These are phyloP conservation scores for Polyommatus icarus DNA, from an alignment of 2,888 invertebrate genomes.

Conservation along the genomic window DNA sequence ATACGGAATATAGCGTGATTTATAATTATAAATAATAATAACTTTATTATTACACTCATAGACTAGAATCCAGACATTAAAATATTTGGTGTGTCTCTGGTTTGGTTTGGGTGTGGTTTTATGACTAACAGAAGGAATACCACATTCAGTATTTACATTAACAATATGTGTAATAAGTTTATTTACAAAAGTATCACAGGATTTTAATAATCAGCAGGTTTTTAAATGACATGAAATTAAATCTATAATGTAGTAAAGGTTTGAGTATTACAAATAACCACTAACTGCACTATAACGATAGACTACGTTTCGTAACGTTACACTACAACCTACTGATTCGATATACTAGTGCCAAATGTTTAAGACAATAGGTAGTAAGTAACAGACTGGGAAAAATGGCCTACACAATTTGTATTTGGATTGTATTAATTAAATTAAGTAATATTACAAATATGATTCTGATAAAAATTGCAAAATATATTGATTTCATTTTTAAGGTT, in stretches of 20 bases:
- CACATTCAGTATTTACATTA: constrained; percentile 37
- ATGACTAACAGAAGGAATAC: constrained; percentile 34
- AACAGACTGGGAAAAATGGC: background rate
- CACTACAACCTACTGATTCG: background rate
- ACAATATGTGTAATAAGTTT: constrained; percentile 40
- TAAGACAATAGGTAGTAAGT: background rate
- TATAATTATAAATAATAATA: no score
- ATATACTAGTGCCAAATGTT: no score
- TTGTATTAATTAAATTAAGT: no score
- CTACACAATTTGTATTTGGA: no score
- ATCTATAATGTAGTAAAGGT: no score
- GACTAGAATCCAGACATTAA: background rate
- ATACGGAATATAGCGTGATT: no score
- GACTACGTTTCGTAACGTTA: background rate
- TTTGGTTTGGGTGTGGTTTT: background rate
- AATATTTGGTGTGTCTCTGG: background rate
- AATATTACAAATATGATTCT: background rate
- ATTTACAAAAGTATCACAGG: constrained; percentile 73
- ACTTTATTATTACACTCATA: background rate
- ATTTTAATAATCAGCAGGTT: constrained; percentile 48
- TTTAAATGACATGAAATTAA: background rate
- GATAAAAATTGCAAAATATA: background rate
- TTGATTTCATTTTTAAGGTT: background rate
- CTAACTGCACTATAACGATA: background rate
- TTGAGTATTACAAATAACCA: background rate